Evolutionary conservation across 2,113 vertebrate species (phyloP).

Genomic region (Scalopus aquaticus): DNA sequence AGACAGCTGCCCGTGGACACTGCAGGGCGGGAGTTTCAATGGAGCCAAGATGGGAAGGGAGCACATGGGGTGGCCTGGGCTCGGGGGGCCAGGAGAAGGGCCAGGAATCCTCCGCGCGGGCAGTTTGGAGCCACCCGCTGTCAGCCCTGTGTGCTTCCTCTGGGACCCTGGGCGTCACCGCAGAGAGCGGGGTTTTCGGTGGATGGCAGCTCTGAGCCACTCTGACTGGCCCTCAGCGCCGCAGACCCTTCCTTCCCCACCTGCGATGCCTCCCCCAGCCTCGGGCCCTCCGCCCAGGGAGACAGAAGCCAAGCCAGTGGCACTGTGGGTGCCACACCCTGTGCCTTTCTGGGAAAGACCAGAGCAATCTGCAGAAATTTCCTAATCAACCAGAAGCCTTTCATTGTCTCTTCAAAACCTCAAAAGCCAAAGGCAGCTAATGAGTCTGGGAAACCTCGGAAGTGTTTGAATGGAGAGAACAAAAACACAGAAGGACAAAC

Average conservation of each 20-base stretch:
- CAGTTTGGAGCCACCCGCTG: background rate
- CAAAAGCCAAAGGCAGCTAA: constrained; percentile 67
- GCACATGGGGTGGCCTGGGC: background rate
- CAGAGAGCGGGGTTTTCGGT: background rate
- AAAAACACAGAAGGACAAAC: background rate
- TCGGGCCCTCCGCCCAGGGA: background rate
- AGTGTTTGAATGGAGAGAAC: background rate
- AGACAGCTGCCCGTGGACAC: background rate
- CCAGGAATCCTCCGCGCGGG: background rate
- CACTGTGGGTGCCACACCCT: background rate
- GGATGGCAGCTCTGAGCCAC: background rate
- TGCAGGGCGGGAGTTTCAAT: background rate
- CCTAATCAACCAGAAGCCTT: constrained; percentile 39
- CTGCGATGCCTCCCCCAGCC: background rate
- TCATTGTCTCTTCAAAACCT: constrained; percentile 62
- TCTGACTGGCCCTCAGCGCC: background rate
- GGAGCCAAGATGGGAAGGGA: background rate
- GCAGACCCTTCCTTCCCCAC: background rate
- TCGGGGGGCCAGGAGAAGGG: background rate
- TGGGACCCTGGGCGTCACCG: fast-evolving
- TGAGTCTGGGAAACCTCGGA: constrained; percentile 51
- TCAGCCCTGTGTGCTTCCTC: background rate
- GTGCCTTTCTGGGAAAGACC: constrained; percentile 70
- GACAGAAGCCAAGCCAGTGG: background rate
- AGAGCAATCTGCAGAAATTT: background rate